A percentile compares a stretch with the other conserved stretches of the same genome.
These are phyloP conservation scores for Cancer borealis DNA, from an alignment of 2,888 invertebrate species.

Conservation along the genomic window DNA sequence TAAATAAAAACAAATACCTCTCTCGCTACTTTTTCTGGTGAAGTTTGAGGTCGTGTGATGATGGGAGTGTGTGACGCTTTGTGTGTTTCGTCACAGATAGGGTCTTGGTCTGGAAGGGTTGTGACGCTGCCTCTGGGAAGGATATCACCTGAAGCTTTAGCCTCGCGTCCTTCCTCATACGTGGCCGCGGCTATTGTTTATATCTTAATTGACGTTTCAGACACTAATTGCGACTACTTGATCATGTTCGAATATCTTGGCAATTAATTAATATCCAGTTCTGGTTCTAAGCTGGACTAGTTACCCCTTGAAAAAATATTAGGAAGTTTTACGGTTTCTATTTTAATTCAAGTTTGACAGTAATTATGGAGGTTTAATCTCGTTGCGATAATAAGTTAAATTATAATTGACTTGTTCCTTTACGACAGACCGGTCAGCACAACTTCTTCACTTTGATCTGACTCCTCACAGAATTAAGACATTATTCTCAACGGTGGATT, in stretches of 20 bases:
- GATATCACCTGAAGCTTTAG: too few relatives aligned
- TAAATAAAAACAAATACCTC: not conserved
- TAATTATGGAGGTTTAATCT: not conserved
- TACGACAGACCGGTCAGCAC: not conserved
- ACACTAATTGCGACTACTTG: not conserved
- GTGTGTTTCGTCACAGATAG: not conserved
- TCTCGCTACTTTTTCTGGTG: not conserved
- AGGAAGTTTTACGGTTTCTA: not conserved
- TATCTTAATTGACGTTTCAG: conserved; percentile 10
- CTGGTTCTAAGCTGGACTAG: not conserved
- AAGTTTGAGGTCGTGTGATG: not conserved
- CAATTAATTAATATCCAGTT: conserved; percentile 15
- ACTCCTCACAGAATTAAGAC: too few relatives aligned
- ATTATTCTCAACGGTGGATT: too few relatives aligned
- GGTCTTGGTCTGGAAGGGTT: too few relatives aligned
- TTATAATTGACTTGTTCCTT: not conserved
- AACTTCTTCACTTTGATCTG: not conserved
- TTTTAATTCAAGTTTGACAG: not conserved
- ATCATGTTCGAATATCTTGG: conserved; percentile 13
- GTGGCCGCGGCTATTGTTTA: not conserved
- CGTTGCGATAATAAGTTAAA: not conserved
- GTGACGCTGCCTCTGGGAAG: too few relatives aligned
- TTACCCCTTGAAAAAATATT: not conserved
- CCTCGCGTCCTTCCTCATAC: not conserved
- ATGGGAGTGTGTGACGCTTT: not conserved